phyloP scores from a whole-genome alignment of 2,113 vertebrate species.

The Callospermophilus lateralis region DNA sequence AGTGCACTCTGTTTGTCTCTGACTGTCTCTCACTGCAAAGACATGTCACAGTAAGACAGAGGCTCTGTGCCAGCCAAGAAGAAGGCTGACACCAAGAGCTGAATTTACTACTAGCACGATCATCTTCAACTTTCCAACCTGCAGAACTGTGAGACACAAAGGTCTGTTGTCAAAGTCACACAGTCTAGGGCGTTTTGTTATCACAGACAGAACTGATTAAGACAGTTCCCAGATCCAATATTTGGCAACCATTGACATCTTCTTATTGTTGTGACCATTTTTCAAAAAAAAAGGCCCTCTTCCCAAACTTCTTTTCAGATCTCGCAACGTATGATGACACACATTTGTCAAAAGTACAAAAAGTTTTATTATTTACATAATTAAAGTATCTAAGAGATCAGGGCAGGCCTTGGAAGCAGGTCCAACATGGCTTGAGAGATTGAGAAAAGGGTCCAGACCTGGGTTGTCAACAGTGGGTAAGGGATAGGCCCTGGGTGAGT shows the following conservation, averaged over 20 bases:
- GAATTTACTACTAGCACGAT: neutral
- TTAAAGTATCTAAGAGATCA: neutral
- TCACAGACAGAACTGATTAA: neutral
- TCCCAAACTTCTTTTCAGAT: neutral
- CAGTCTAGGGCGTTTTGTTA: neutral
- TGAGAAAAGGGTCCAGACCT: neutral
- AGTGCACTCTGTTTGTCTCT: neutral
- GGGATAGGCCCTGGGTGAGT: fast-evolving
- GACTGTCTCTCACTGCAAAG: neutral
- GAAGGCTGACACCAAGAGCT: neutral
- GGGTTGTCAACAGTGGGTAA: neutral
- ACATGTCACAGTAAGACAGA: neutral
- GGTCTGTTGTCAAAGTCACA: neutral
- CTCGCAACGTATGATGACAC: neutral
- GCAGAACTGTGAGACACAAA: neutral
- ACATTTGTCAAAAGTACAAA: neutral
- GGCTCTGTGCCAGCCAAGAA: neutral
- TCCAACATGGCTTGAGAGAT: neutral
- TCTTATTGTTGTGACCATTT: neutral
- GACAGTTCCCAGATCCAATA: neutral
- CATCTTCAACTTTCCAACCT: neutral
- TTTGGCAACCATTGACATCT: neutral
- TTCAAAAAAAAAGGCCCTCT: neutral
- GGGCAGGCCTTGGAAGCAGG: neutral
- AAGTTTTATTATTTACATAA: neutral